phyloP scores from a whole-genome alignment of 2,888 invertebrate genomes.

The Lacanobia wlatinum region DNA sequence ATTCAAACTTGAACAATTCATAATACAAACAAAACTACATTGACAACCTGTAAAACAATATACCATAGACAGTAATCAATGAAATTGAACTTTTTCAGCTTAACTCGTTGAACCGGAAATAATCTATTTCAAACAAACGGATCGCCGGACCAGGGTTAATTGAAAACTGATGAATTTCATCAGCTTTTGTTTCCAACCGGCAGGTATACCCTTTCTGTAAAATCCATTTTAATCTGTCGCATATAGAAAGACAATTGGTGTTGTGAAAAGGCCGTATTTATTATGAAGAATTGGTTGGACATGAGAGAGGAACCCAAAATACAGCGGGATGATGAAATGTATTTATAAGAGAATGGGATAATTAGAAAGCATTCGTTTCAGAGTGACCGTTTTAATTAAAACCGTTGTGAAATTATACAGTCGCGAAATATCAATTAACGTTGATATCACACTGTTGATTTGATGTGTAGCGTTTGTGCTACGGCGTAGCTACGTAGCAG shows the following conservation, averaged over 20 bases:
- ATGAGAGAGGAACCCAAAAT: conserved; percentile 18
- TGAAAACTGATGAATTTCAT: conserved; percentile 79
- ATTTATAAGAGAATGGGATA: conserved; percentile 41
- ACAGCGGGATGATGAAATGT: conserved; percentile 34
- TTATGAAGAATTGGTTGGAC: conserved; percentile 16
- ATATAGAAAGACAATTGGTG: conserved; percentile 56
- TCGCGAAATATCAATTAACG: conserved; percentile 39
- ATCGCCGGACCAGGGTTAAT: conserved; percentile 73
- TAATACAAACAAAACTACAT: conserved; percentile 30
- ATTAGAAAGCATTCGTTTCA: conserved; percentile 34
- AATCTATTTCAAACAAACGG: conserved; percentile 78
- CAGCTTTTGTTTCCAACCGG: conserved; percentile 64
- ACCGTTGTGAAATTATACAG: conserved; percentile 23
- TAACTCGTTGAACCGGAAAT: conserved; percentile 67
- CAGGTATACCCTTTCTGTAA: conserved; percentile 57
- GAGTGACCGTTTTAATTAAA: conserved; percentile 36
- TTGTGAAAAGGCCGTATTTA: conserved; percentile 52
- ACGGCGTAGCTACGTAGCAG: conserved; percentile 36
- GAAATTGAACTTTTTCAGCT: conserved; percentile 71
- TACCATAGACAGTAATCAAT: conserved; percentile 60
- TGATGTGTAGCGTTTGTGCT: conserved; percentile 9
- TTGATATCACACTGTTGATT: conserved; percentile 23
- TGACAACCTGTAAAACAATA: conserved; percentile 54
- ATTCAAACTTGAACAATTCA: conserved; percentile 15
- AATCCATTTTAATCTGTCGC: conserved; percentile 64